phyloP scores from a whole-genome alignment of 1,140 invertebrate genomes.

The Microplitis mediator region DNA sequence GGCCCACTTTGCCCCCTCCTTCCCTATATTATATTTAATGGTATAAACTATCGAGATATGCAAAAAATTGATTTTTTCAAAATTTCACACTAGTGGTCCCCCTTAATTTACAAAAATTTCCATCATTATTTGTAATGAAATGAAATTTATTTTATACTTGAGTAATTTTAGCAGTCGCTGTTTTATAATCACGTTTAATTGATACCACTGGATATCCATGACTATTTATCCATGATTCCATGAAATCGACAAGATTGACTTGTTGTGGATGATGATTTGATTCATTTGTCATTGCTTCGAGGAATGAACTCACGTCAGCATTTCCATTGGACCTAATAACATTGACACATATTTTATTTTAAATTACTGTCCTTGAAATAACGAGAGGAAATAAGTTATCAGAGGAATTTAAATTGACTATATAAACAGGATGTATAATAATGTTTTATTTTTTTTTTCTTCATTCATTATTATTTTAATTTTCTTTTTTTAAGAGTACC shows the following conservation, averaged over 20 bases:
- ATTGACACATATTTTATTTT: not conserved
- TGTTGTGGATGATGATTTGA: slow-evolving; percentile 48
- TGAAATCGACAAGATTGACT: slow-evolving; percentile 59
- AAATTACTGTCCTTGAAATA: not conserved
- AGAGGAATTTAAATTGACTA: slow-evolving; percentile 4
- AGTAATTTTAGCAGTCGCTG: slow-evolving; percentile 52
- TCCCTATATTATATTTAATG: no score
- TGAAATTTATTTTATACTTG: slow-evolving; percentile 52
- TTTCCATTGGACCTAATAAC: slow-evolving; percentile 62
- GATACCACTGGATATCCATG: slow-evolving; percentile 71
- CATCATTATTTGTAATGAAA: no score
- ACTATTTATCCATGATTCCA: slow-evolving; percentile 71
- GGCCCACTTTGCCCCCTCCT: no score
- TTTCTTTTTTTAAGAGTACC: slow-evolving; percentile 31
- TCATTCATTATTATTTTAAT: not conserved
- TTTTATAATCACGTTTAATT: slow-evolving; percentile 63
- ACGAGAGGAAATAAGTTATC: not conserved
- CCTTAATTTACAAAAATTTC: not conserved
- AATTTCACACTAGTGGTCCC: no score
- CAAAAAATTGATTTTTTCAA: no score
- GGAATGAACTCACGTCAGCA: slow-evolving; percentile 68
- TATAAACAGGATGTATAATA: slow-evolving; percentile 14
- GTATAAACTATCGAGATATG: no score
- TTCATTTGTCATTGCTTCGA: slow-evolving; percentile 65
- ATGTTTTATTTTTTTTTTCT: not conserved